Conservation (phyloP, 2,888 invertebrate species). For the Anoncus sp. region DNA sequence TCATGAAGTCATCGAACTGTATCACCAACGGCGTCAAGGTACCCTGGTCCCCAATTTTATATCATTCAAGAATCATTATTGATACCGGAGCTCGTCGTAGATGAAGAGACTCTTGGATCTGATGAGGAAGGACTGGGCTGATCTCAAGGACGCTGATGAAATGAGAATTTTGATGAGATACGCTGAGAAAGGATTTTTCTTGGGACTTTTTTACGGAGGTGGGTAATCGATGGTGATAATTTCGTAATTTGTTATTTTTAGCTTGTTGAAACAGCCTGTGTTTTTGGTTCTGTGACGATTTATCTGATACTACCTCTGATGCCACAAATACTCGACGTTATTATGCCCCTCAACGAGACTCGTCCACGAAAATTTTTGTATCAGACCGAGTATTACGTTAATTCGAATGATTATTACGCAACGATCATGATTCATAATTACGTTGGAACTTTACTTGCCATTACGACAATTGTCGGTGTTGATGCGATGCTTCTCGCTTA, state of each 20-base stretch:
- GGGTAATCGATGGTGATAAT: conserved; percentile 1
- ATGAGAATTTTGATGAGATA: conserved; percentile 41
- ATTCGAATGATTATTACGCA: conserved; percentile 55
- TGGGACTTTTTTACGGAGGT: conserved; percentile 44
- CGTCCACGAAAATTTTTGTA: conserved; percentile 58
- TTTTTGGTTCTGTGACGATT: conserved; percentile 36
- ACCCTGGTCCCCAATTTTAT: neutral
- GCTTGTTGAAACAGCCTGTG: conserved; percentile 23
- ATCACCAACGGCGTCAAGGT: conserved; percentile 46
- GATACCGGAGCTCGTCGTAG: conserved; percentile 26
- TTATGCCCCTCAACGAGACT: conserved; percentile 59
- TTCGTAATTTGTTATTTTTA: conserved; percentile 1
- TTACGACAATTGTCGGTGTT: conserved; percentile 36
- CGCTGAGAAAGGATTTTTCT: conserved; percentile 37
- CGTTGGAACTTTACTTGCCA: conserved; percentile 50
- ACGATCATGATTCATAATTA: conserved; percentile 58
- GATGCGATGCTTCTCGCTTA: conserved; percentile 57
- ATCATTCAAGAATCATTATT: conserved; percentile 14
- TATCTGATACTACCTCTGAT: conserved; percentile 56
- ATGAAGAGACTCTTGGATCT: conserved; percentile 46
- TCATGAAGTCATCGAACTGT: conserved; percentile 50
- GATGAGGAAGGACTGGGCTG: conserved; percentile 49
- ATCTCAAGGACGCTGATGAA: conserved; percentile 40
- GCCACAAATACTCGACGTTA: conserved; percentile 59
- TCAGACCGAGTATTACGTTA: conserved; percentile 59